Conservation (phyloP, 2,888 invertebrate species). For the Metellina segmentata region DNA sequence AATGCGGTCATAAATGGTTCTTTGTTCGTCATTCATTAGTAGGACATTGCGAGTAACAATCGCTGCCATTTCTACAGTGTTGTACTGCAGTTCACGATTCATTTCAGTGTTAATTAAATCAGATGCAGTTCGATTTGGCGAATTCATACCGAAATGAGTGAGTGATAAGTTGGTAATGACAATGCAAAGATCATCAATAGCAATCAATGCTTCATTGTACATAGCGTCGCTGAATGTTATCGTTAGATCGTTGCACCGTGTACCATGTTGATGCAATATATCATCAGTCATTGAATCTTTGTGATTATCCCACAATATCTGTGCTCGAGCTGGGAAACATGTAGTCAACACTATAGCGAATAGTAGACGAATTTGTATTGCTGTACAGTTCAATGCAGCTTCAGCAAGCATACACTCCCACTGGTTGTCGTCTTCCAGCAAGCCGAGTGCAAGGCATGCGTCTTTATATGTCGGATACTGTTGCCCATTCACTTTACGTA, state of each 20-base stretch:
- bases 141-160: too few species aligned
- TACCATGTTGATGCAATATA: too few species aligned
- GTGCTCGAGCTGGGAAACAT: too few species aligned
- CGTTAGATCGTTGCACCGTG: constrained; percentile 38
- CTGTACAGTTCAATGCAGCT: constrained; percentile 47
- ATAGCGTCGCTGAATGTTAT: constrained; percentile 31
- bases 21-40: constrained; percentile 27
- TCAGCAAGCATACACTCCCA: constrained; percentile 54
- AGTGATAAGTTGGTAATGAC: too few species aligned
- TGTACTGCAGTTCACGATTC: constrained; percentile 14
- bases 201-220: constrained; percentile 48
- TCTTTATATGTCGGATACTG: too few species aligned
- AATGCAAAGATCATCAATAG: constrained; percentile 35
- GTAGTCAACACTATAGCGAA: constrained; percentile 41
- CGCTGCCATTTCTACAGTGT: constrained; percentile 26
- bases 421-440: constrained; percentile 58
- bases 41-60: constrained; percentile 28
- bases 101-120: too few species aligned
- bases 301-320: too few species aligned
- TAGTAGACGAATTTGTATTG: constrained; percentile 49
- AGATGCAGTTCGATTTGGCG: too few species aligned
- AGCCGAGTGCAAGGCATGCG: constrained; percentile 48
- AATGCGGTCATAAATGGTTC: too few species aligned
- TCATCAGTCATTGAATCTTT: too few species aligned
- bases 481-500: too few species aligned